Evolutionary conservation across 2,113 vertebrate genomes (phyloP).

Genomic region (Talpa occidentalis): DNA sequence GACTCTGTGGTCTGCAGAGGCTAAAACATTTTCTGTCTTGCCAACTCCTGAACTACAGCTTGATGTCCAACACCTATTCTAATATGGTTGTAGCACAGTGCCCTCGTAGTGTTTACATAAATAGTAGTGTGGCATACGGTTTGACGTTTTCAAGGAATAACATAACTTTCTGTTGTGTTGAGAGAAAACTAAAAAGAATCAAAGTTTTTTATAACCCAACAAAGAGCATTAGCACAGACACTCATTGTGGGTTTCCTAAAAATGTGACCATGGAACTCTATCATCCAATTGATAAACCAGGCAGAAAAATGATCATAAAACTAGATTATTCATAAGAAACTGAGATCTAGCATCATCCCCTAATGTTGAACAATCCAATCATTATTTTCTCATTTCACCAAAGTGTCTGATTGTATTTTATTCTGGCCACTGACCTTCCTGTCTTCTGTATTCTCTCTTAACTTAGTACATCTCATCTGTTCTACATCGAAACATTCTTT

Average conservation of each 20-base stretch:
- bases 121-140: neutral
- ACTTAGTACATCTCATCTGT: fast-evolving
- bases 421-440: neutral
- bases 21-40: neutral
- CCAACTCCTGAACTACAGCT: neutral
- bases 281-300: neutral
- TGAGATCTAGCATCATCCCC: neutral
- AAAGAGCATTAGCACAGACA: neutral
- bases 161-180: neutral
- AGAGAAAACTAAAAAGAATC: neutral
- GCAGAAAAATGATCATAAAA: neutral
- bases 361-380: neutral
- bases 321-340: neutral
- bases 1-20: neutral
- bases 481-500: neutral
- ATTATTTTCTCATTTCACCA: neutral
- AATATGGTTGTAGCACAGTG: neutral
- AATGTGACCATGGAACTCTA: neutral
- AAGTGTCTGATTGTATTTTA: neutral
- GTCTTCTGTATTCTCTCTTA: neutral
- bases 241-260: neutral
- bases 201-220: neutral
- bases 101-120: neutral
- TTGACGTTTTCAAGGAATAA: neutral
- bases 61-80: neutral